Evolutionary conservation across 2,113 vertebrate species (phyloP).

Genomic region (Nycticorax nycticorax): DNA sequence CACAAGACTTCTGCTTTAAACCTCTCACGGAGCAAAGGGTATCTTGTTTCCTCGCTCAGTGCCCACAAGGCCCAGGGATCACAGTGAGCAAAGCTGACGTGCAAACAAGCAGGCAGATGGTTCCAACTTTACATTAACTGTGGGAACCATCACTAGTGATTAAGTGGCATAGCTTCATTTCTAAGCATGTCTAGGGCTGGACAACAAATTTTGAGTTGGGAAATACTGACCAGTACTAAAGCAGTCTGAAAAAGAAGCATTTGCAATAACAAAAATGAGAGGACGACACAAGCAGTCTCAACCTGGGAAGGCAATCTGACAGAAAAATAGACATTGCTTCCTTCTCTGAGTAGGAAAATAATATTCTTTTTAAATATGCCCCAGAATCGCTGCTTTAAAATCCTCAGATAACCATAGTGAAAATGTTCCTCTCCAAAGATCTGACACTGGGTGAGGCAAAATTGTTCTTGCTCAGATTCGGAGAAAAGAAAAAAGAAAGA

Average conservation of each 20-base stretch:
- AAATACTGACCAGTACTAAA: not conserved
- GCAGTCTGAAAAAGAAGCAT: not conserved
- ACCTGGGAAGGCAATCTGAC: not conserved
- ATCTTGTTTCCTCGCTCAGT: not conserved
- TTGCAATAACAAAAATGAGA: not conserved
- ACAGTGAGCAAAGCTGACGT: accelerated
- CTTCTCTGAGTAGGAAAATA: not conserved
- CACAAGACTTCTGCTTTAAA: not conserved
- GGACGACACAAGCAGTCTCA: not conserved
- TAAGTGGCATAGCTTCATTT: not conserved
- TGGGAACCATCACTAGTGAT: not conserved
- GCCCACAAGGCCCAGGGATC: not conserved
- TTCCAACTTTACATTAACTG: not conserved
- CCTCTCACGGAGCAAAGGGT: not conserved
- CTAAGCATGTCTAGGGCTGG: not conserved
- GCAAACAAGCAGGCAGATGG: not conserved
- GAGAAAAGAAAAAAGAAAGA: not conserved
- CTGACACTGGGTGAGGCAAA: not conserved
- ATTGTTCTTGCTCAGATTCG: not conserved
- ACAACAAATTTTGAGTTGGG: not conserved
- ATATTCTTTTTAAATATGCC: not conserved
- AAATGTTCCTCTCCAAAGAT: not conserved
- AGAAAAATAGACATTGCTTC: not conserved
- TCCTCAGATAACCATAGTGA: not conserved
- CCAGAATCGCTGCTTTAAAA: not conserved